Evolutionary conservation across 2,113 vertebrate genomes (phyloP), one percentile per base, ranked within the genome.

Genomic region (Zosterops lateralis): DNA sequence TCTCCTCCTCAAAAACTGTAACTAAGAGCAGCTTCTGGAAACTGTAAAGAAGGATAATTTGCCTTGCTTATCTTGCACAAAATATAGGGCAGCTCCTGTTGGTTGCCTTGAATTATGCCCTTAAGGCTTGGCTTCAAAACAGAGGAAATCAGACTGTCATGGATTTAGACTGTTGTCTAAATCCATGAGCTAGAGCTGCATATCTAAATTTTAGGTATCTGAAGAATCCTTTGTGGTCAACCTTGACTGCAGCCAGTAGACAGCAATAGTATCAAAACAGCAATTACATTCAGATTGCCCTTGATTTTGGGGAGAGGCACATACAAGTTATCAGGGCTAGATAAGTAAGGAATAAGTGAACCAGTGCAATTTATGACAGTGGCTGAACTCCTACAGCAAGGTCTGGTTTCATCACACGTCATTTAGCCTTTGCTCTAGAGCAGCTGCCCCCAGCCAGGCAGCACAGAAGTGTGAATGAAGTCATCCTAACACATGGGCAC

Each of bases 121-220:
- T 82, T 68, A 75, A 96, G 95, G 82, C 51, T 73, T 94, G 88
- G 85, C 88, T 93, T 95, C 60, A 51, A 87, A 89, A 95, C 81
- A 92, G 88, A 95, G 58, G 64, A 91, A 95, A 54, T 12, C 42
- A 87, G 66, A 79, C 42, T 47, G 38, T 51, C 74, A 68, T 1
- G 6, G 89, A 93, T 93, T 91, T 75, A 87, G 58, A 54, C 40
- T 84, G 32, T 16, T 78, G 50, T 48, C 45, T 45, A 45, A 45
- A 45, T 45, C 45, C 45, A 45, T 19, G 19, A 45, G 45, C 45
- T 22, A 65, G 66, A 92, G 73, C 50, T 70, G 56, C 26, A 21
- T 48, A 84, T 91, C 81, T 87, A 79, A 81, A 82, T 87, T 93
- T 84, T 62, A 76, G 71, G n/a, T 91, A 93, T 79, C 87, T 66